Conservation (phyloP, 1,140 invertebrate species). For the Lasaia peninsularis region DNA sequence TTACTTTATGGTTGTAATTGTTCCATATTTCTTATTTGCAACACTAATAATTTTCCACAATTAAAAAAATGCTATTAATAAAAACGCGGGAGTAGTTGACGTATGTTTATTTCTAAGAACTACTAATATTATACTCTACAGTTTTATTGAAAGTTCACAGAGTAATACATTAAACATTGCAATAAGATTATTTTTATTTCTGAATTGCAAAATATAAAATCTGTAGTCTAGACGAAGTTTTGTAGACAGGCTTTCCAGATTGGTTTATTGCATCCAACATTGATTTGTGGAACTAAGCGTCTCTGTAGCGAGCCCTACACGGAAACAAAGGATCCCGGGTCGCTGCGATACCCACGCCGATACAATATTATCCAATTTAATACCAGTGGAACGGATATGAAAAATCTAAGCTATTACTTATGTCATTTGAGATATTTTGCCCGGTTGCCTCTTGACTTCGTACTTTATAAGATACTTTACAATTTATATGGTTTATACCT, state of each 20-base stretch:
- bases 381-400: too few species aligned
- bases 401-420: too few species aligned
- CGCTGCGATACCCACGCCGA: not conserved
- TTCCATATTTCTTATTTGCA: too few species aligned
- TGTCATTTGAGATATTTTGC: too few species aligned
- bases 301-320: slow-evolving; percentile 10
- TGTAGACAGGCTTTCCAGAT: not conserved
- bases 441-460: not conserved
- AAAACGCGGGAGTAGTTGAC: too few species aligned
- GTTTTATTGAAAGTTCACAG: too few species aligned
- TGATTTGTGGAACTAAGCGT: slow-evolving; percentile 32
- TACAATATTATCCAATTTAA: slow-evolving; percentile 5
- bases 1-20: too few species aligned
- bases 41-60: too few species aligned
- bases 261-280: not conserved
- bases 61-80: too few species aligned
- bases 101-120: too few species aligned
- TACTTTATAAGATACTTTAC: slow-evolving; percentile 1
- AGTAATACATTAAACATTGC: not conserved
- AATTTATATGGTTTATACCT: too few species aligned
- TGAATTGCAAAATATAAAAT: not conserved
- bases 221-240: not conserved
- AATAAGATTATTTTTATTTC: not conserved
- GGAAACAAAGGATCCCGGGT: slow-evolving; percentile 22
- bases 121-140: too few species aligned